These are phyloP conservation scores for Heliconius ismenius DNA, from an alignment of 2,888 invertebrate genomes.

Conservation along the genomic window DNA sequence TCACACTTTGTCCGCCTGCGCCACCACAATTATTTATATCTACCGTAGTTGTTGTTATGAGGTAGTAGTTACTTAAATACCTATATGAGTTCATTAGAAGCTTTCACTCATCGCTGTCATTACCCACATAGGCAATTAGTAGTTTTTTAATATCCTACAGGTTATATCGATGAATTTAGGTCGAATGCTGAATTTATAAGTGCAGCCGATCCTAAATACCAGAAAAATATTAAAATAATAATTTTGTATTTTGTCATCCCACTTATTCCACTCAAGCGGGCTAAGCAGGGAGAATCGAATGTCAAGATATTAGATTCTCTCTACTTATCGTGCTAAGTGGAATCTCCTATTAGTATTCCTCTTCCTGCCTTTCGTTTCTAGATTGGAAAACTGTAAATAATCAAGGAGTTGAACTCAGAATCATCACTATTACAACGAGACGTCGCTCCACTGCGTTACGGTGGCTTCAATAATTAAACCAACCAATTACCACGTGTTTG, in stretches of 20 bases:
- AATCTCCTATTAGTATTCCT: too few species aligned
- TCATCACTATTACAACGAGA: not conserved
- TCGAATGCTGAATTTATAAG: not conserved
- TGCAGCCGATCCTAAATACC: not conserved
- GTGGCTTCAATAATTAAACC: conserved; percentile 7
- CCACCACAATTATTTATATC: too few species aligned
- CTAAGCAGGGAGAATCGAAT: too few species aligned
- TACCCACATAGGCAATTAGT: not conserved
- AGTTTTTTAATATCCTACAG: not conserved
- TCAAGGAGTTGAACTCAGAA: not conserved
- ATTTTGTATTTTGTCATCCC: too few species aligned
- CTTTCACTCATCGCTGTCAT: not conserved
- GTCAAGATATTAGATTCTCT: too few species aligned
- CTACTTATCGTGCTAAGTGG: too few species aligned
- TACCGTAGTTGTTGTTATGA: too few species aligned
- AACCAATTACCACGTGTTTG: conserved; percentile 22
- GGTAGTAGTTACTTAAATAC: too few species aligned
- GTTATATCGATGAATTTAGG: not conserved
- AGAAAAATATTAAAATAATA: not conserved
- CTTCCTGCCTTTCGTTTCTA: not conserved
- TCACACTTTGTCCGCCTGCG: too few species aligned
- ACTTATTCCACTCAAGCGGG: too few species aligned
- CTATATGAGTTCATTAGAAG: too few species aligned
- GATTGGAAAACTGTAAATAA: not conserved
- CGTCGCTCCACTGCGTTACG: not conserved